phyloP scores from a whole-genome alignment of 2,797 vertebrate species.

The Poecilia picta region DNA sequence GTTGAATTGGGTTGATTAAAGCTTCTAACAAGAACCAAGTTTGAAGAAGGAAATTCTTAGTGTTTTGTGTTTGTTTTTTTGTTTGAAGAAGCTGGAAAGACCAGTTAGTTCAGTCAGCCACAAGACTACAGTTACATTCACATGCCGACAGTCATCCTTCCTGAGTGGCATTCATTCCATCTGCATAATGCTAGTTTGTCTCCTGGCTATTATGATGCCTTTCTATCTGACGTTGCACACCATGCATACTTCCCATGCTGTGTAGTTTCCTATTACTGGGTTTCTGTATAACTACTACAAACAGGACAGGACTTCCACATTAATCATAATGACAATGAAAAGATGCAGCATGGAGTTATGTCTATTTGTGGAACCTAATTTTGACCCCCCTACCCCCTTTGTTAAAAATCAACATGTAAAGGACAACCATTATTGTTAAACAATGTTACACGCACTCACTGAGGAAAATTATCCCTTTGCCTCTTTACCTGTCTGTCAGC shows the following conservation, averaged over 20 bases:
- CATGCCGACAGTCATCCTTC: conserved; percentile 28
- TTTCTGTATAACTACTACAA: not conserved
- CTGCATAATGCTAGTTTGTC: conserved; percentile 20
- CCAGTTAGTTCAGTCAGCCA: conserved; percentile 70
- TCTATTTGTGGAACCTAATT: conserved; percentile 7
- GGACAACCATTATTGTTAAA: conserved; percentile 49
- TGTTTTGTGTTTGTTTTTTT: conserved; percentile 27
- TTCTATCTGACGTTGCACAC: conserved; percentile 1
- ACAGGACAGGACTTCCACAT: not conserved
- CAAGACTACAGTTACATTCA: conserved; percentile 42
- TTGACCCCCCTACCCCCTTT: conserved; percentile 14
- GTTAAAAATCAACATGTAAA: conserved; percentile 16
- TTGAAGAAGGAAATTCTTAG: conserved; percentile 22
- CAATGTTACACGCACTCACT: conserved; percentile 33
- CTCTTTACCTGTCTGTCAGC: conserved; percentile 9
- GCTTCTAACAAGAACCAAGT: conserved; percentile 7
- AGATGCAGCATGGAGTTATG: not conserved
- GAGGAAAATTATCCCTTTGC: conserved; percentile 24
- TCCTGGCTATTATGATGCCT: conserved; percentile 18
- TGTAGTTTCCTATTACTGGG: not conserved
- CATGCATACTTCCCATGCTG: not conserved
- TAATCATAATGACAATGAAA: not conserved
- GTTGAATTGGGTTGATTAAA: not conserved
- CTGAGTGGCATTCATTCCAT: conserved; percentile 32
- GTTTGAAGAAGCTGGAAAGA: conserved; percentile 59